Percentiles rank a stretch among this genome's conserved stretches.
Evolutionary conservation across 2,113 vertebrate species (phyloP).

Genomic region (Bungarus multicinctus): DNA sequence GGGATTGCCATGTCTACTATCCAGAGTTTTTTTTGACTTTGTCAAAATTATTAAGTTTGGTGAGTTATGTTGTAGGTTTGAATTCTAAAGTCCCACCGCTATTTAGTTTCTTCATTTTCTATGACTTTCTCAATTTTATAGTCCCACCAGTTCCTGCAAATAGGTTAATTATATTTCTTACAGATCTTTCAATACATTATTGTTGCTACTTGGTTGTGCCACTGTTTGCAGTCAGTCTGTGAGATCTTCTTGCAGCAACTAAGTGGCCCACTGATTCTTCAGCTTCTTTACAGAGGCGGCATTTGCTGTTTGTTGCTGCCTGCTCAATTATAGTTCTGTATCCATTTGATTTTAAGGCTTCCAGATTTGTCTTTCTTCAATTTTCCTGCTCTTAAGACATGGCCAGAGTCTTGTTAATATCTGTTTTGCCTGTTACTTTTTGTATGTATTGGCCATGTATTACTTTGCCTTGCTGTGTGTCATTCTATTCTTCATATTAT

Average conservation of each 20-base stretch:
- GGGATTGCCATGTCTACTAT: neutral
- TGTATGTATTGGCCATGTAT: neutral
- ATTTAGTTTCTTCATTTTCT: neutral
- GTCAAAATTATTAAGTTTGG: neutral
- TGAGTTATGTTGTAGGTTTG: neutral
- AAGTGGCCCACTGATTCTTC: neutral
- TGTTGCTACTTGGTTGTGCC: neutral
- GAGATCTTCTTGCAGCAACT: neutral
- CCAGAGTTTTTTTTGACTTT: neutral
- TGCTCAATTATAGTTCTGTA: neutral
- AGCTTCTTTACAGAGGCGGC: neutral
- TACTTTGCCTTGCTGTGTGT: neutral
- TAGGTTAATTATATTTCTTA: neutral
- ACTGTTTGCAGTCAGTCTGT: neutral
- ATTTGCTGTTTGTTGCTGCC: neutral
- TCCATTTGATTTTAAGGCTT: neutral
- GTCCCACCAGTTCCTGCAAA: neutral
- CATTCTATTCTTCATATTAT: no score
- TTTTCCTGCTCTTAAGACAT: neutral
- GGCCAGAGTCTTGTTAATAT: neutral
- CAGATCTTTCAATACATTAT: neutral
- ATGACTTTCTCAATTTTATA: neutral
- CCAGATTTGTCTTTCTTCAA: neutral
- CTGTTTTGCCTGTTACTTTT: neutral
- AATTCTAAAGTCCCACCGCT: no score